Evolutionary conservation across 1,140 invertebrate genomes (phyloP).

Genomic region (Araneus ventricosus): DNA sequence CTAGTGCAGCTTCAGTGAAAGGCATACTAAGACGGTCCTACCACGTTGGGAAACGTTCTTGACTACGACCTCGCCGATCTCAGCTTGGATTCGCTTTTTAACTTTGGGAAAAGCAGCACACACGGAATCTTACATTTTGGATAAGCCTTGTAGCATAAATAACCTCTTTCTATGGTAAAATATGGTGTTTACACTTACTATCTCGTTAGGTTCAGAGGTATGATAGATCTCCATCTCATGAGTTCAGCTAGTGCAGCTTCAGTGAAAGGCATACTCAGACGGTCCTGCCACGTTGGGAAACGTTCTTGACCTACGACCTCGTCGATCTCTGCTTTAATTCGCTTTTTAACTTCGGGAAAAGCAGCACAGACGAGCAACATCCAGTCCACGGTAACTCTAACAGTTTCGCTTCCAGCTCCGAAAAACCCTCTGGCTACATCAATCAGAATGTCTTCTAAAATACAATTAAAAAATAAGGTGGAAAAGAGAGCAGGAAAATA

Average conservation of each 20-base stretch:
- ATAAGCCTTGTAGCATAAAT: no score
- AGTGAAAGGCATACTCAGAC: constrained; percentile 76
- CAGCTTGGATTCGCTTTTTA: constrained; percentile 76
- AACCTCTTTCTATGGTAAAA: no score
- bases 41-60: constrained; percentile 73
- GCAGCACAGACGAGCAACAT: constrained; percentile 74
- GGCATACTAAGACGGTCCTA: constrained; percentile 76
- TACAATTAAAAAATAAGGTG: no score
- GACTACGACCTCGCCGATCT: constrained; percentile 77
- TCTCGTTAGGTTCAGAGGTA: constrained; percentile 76
- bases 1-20: constrained; percentile 76
- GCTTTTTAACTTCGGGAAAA: constrained; percentile 76
- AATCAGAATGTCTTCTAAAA: constrained; percentile 72
- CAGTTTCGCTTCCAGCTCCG: constrained; percentile 78
- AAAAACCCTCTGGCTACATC: constrained; percentile 76
- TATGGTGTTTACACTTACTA: constrained; percentile 23
- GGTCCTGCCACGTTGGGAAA: constrained; percentile 75
- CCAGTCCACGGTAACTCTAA: constrained; percentile 77
- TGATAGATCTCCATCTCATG: constrained; percentile 76
- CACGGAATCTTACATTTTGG: no score
- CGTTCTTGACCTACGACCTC: constrained; percentile 77
- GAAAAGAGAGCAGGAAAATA: no score
- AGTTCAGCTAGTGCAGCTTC: constrained; percentile 76
- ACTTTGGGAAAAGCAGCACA: constrained; percentile 70
- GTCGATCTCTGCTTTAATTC: constrained; percentile 77